Evolutionary conservation across 2,888 invertebrate genomes (phyloP), one percentile per base, ranked within the genome.

Genomic region (Andrena bucephala): DNA sequence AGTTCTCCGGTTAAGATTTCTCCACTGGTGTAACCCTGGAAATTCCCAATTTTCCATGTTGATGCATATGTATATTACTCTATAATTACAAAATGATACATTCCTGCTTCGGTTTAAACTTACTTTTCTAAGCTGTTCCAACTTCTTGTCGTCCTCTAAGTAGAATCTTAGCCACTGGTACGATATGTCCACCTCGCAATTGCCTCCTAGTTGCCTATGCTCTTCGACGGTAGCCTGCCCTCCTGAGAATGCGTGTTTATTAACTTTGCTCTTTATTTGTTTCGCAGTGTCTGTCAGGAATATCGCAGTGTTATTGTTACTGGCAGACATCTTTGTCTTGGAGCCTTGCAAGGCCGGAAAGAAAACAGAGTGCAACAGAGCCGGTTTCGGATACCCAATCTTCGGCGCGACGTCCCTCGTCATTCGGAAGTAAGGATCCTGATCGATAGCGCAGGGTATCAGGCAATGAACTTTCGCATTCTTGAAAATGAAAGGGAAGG

Each of bases 351-450:
- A 94, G 0, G 99, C 98, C 0, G 99, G 99, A 86, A 99, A 97
- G 93, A 99, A 99, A 80, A 96, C 95, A 20, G 98, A 97, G 93
- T 98, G 98, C 42, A 98, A 93, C 60, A 98, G 94, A 4, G 99
- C 96, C 73, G 99, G 98, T 94, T 99, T 98, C 20, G 96, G 96
- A 94, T 96, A 95, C 89, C 98, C 97, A 16, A 99, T 94, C 13
- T 97, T 96, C 0, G 99, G 98, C 0, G 99, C 98, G n/a, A 99
- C 99, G 94, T 99, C 99, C 72, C 99, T 96, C 0, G 99, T 97
- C 99, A 99, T 99, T 48, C 99, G 96, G 94, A 99, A 99, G 94
- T 99, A 99, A 0, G 99, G 99, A 95, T 99, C 99, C 95, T 99
- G 99, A 95, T 99, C 99, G 87, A 99, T 99, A 8, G 99, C 99